Base-by-base conservation (phyloP, 2,113 vertebrate species). In the Promerops cafer region DNA sequence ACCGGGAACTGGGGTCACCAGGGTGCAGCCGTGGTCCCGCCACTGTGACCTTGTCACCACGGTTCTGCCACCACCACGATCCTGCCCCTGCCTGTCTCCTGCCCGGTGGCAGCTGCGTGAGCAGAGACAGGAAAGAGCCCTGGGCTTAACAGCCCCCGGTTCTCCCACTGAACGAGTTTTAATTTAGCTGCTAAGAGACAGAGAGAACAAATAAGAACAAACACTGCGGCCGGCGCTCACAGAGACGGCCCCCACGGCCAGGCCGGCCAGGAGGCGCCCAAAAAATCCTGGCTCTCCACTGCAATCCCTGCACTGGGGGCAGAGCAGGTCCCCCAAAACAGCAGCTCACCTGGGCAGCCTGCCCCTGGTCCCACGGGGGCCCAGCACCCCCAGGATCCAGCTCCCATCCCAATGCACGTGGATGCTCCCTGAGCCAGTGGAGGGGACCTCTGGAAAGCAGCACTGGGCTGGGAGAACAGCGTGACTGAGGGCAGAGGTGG, bases 181-280 rank as follows among this genome's bases (percentile, higher is more conserved):
- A 86, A 87, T 77, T 91, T 2, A 93, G 95, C 96, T 97, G 97
- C 96, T 96, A 97, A 96, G 95, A 97, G 87, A 96, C 94, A 24
- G 85, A 60, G 74, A 70, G 90, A 88, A 93, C 95, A 96, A 96
- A 95, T 91, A 97, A 94, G 95, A 94, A 96, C 89, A 97, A 96
- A 95, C 92, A 95, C 87, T 92, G 91, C 31, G 10, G 39, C 24
- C 16, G 3, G 57, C 11, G 26, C 89, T 88, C 42, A 3, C 6
- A 1, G 66, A 33, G 63, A 30, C 59, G 1, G 85, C 35, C 49
- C 87, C 86, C 11, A 47, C 1, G 1, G 69, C 83, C 88, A 47
- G 79, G 47, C 30, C 1, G 8, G 84, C 26, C 17, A 0, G 57
- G 85, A 93, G 91, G 71, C 4, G 5, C 66, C 42, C 26, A 13